These are phyloP conservation scores for Calcarius lapponicus DNA, from an alignment of 2,797 vertebrate genomes.

Conservation along the genomic window DNA sequence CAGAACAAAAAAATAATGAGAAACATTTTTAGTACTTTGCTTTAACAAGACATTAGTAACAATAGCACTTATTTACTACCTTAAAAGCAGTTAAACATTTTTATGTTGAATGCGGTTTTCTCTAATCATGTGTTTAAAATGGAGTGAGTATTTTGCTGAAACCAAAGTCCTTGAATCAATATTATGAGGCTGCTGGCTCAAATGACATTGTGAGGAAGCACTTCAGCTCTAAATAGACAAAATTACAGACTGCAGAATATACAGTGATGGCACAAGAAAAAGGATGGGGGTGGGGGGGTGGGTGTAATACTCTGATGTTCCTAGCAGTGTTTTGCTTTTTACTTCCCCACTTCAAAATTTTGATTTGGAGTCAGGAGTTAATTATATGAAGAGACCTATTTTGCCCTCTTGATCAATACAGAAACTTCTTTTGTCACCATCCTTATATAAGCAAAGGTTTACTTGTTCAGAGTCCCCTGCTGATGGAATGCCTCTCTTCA, in stretches of 20 bases:
- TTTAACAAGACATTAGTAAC: not conserved
- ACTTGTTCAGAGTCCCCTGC: not conserved
- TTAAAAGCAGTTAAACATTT: not conserved
- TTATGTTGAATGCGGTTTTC: not conserved
- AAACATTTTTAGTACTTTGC: not conserved
- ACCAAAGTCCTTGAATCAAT: not conserved
- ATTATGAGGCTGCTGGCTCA: not conserved
- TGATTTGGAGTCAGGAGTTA: not conserved
- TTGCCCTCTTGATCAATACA: not conserved
- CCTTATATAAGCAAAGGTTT: not conserved
- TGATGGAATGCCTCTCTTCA: not conserved
- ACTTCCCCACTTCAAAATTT: not conserved
- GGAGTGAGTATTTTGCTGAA: not conserved
- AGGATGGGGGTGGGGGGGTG: too few relatives aligned
- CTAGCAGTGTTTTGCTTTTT: not conserved
- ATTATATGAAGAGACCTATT: not conserved
- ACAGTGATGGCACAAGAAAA: not conserved
- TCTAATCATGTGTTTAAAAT: not conserved
- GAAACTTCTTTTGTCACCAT: not conserved
- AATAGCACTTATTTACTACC: not conserved
- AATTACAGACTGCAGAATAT: not conserved
- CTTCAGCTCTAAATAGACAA: conserved; percentile 1
- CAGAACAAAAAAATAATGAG: not conserved
- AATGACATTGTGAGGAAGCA: not conserved
- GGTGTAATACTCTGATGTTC: not conserved